Conservation (phyloP, 2,888 invertebrate genomes). For the Polylopha cassiicola region DNA sequence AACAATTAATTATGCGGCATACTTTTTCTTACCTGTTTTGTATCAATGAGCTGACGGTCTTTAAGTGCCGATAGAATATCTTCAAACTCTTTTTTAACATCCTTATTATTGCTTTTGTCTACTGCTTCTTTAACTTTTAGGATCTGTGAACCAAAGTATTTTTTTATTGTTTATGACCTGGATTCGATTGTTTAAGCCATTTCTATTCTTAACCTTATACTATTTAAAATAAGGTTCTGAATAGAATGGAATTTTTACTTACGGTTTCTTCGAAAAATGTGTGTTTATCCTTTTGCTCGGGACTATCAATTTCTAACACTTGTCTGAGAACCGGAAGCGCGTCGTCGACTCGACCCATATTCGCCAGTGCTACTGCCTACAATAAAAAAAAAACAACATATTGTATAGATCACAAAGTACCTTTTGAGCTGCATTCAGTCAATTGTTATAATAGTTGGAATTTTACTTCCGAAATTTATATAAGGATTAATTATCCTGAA, state of each 20-base stretch:
- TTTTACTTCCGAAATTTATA: too few species aligned
- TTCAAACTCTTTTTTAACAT: constrained; percentile 73
- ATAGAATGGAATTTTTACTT: constrained; percentile 34
- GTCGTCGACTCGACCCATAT: constrained; percentile 80
- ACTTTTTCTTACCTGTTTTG: constrained; percentile 53
- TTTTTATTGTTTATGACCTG: too few species aligned
- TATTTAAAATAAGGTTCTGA: too few species aligned
- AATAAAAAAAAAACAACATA: constrained; percentile 16
- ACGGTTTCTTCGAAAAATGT: constrained; percentile 81
- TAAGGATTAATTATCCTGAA: too few species aligned
- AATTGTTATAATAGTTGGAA: too few species aligned
- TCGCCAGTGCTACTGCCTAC: constrained; percentile 71
- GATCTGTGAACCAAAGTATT: constrained; percentile 61
- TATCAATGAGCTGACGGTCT: constrained; percentile 70
- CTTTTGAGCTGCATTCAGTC: too few species aligned
- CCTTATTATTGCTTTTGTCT: constrained; percentile 66
- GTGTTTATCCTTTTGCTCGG: constrained; percentile 65
- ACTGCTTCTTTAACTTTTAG: constrained; percentile 65
- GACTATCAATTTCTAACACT: constrained; percentile 76
- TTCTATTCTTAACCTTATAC: too few species aligned
- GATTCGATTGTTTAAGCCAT: too few species aligned
- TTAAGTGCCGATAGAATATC: constrained; percentile 73
- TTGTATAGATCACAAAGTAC: constrained; percentile 9
- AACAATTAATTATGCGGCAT: too few species aligned
- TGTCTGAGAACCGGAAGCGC: constrained; percentile 76